phyloP scores from a whole-genome alignment of 2,888 invertebrate genomes.

The Caenorhabditis doughertyi region DNA sequence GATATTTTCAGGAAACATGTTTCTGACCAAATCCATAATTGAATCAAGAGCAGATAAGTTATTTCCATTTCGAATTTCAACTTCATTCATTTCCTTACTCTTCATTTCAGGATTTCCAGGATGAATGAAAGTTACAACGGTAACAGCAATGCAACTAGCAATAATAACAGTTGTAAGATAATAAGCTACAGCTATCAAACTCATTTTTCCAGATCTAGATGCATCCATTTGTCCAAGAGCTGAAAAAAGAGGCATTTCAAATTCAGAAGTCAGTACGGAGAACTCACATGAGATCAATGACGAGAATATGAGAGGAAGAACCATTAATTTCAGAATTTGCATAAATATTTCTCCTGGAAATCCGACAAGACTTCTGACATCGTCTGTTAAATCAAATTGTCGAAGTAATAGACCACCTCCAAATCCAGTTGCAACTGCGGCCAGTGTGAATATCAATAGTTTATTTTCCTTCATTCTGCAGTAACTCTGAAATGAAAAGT shows the following conservation, averaged over 20 bases:
- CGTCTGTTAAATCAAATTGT: slow-evolving; percentile 85
- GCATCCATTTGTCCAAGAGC: slow-evolving; percentile 64
- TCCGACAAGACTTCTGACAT: slow-evolving; percentile 86
- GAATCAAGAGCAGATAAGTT: slow-evolving; percentile 53
- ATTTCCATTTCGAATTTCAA: neutral
- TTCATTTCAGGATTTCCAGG: slow-evolving; percentile 58
- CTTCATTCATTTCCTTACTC: slow-evolving; percentile 3
- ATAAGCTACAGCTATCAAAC: slow-evolving; percentile 85
- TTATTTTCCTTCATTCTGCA: slow-evolving; percentile 56
- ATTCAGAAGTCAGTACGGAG: neutral
- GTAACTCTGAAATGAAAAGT: too few species aligned
- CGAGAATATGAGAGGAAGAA: slow-evolving; percentile 91
- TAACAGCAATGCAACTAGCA: slow-evolving; percentile 44
- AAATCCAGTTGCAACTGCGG: slow-evolving; percentile 39
- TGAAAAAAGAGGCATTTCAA: neutral
- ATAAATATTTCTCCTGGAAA: slow-evolving; percentile 94
- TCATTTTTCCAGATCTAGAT: slow-evolving; percentile 83
- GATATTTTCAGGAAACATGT: slow-evolving; percentile 64
- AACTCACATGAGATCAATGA: slow-evolving; percentile 88
- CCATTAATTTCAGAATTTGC: slow-evolving; percentile 90
- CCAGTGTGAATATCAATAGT: slow-evolving; percentile 41
- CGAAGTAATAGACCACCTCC: slow-evolving; percentile 28
- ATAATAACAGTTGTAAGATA: slow-evolving; percentile 57
- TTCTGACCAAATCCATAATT: slow-evolving; percentile 55
- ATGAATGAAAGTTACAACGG: slow-evolving; percentile 45